A percentile compares a stretch with the other conserved stretches of the same genome.
phyloP scores from a whole-genome alignment of 1,140 invertebrate genomes.

The Pissodes strobi region DNA sequence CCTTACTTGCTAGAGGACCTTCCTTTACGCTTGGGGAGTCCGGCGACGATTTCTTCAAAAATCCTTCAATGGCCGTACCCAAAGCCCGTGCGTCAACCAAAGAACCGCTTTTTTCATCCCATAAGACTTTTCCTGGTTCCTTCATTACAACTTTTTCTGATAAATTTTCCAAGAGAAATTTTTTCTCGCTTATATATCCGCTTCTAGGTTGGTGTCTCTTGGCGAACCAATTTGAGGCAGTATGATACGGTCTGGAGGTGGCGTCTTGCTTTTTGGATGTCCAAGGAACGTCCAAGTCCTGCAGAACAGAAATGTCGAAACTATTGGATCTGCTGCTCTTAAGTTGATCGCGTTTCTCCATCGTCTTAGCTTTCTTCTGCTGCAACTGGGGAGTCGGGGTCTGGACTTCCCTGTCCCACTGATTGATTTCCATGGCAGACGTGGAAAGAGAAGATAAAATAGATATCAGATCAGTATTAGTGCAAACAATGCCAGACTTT shows the following conservation, averaged over 20 bases:
- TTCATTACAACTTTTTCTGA: constrained; percentile 55
- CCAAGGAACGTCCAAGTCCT: constrained; percentile 56
- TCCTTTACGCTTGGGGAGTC: constrained; percentile 45
- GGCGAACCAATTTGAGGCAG: constrained; percentile 72
- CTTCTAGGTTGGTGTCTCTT: constrained; percentile 72
- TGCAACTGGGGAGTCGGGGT: constrained; percentile 33
- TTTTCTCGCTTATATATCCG: constrained; percentile 63
- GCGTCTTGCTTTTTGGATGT: constrained; percentile 21
- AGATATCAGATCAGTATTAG: constrained; percentile 77
- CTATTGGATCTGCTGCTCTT: constrained; percentile 80
- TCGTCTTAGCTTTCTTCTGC: no score
- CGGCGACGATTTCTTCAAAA: constrained; percentile 63
- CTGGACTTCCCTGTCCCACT: constrained; percentile 57
- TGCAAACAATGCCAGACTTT: constrained; percentile 70
- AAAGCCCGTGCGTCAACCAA: constrained; percentile 76
- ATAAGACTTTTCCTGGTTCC: constrained; percentile 62
- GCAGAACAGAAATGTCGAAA: constrained; percentile 76
- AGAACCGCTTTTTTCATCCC: constrained; percentile 73
- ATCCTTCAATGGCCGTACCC: constrained; percentile 81
- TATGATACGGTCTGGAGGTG: constrained; percentile 35
- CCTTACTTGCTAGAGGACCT: constrained; percentile 48
- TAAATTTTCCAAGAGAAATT: constrained; percentile 54
- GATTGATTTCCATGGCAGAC: constrained; percentile 77
- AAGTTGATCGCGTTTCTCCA: no score
- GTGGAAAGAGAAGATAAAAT: constrained; percentile 79